Base-by-base conservation (phyloP, 2,113 vertebrate species). In the Nibea coibor region DNA sequence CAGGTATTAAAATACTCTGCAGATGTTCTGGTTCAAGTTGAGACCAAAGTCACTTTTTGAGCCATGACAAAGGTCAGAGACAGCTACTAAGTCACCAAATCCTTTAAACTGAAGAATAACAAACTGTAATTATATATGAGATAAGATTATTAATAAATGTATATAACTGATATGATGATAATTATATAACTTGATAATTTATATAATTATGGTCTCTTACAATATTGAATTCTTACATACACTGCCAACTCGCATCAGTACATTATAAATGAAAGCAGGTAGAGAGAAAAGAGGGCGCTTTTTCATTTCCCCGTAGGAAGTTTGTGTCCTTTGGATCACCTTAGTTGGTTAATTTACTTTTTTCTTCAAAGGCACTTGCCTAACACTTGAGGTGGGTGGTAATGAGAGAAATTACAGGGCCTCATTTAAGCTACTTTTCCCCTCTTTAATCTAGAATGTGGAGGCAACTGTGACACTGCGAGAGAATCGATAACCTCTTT, bases 401-500 rank as follows among this genome's bases (percentile, higher is more conserved):
- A 82, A 89, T 86, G 71, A 89, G 84, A 50, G 81, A 88, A 92
- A 91, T 88, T 83, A 82, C 54, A 77, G 57, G 22, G 72, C 84
- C 82, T 86, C 70, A 64, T 87, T 89, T 82, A 87, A 71, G 75
- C 47, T 86, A 39, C 51, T 28, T 76, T 79, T 69, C 31, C 42
- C 26, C 65, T 74, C 65, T 85, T 80, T 72, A 87, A 89, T 81
- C 65, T 81, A 28, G 28, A 10, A 69, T 62, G 67, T 75, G 79
- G 58, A 86, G 74, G 56, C 59, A 82, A 86, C 64, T 73, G 62
- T 90, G 80, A 77, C 61, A 67, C 66, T 70, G 31, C 51, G 61
- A 80, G 71, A 72, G 62, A 87, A 90, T 88, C 85, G 53, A 91
- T 93, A 90, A 80, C 66, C 81, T 89, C 77, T 78, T 73, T 77